Base-by-base conservation (phyloP, 2,797 vertebrate genomes). In the Alosa sapidissima region DNA sequence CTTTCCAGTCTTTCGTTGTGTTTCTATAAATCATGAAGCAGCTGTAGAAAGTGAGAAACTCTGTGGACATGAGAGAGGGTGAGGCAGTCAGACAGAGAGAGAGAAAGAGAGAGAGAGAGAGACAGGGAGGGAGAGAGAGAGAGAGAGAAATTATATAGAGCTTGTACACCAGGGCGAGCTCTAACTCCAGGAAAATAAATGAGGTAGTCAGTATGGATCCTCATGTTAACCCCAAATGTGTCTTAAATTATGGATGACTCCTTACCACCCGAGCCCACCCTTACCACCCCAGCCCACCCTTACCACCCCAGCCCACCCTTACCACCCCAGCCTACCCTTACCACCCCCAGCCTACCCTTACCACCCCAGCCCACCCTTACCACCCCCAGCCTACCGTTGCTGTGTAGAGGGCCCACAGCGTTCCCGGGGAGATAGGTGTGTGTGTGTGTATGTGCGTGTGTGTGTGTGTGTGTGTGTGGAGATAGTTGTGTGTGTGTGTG, bases 381-480 rank as follows among this genome's bases (percentile, higher is more conserved):
- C n/a, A n/a, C n/a, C 65, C 28, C 65, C 65, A 28, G 65, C 28
- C 28, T 36, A 72, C n/a, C 65, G 28, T 33, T 75, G 68, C 68
- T 75, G 68, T 75, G 68, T 33, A 75, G 68, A 41, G 5, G n/a
- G n/a, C 68, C 68, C 14, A 16, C 68, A 75, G 33, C 33, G 41
- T 75, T 75, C 68, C 68, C 68, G 75, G 85, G 84, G 85, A 84
- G 84, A 87, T 87, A 83, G 85, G 88, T 87, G 84, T 48, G 49
- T n/a, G 55, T 86, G 83, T 68, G 81, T 86, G 28, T 87, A 81
- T 84, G 83, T 84, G 60, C 85, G 81, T 62, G 54, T 58, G 54
- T 58, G 54, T 58, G 86, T 49, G 62, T 81, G 41, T 84, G 82
- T 82, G 48, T 85, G 45, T 81, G 62, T 83, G 72, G n/a, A n/a